phyloP scores from a whole-genome alignment of 2,797 vertebrate species.

The Steatocranus sp. region DNA sequence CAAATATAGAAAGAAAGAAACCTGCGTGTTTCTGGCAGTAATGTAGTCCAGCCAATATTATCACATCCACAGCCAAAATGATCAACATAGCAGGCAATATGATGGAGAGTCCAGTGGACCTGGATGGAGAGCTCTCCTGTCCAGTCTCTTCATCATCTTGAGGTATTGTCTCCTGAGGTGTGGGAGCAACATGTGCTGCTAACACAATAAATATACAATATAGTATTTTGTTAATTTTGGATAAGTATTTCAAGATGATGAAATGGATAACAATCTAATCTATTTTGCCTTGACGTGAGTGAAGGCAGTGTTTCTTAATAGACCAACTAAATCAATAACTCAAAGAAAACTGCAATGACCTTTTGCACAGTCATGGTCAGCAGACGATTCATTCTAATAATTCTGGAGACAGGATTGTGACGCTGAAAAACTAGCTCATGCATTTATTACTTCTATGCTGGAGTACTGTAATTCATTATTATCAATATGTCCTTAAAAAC shows the following conservation, averaged over 20 bases:
- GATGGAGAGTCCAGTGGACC: neutral
- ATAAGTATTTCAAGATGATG: neutral
- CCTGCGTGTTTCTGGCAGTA: neutral
- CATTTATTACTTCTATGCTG: fast-evolving
- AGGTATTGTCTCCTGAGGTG: neutral
- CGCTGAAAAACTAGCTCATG: neutral
- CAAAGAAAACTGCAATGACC: fast-evolving
- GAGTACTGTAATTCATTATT: neutral
- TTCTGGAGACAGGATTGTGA: neutral
- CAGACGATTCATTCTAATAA: neutral
- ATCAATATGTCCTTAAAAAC: fast-evolving
- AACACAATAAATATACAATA: neutral
- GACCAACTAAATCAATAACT: neutral
- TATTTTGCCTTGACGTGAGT: neutral
- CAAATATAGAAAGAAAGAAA: neutral
- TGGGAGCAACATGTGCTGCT: neutral
- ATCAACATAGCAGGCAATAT: neutral
- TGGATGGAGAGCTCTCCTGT: neutral
- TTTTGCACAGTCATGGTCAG: neutral
- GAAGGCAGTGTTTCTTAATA: neutral
- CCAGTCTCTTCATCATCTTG: neutral
- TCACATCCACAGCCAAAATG: neutral
- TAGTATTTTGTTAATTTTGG: neutral
- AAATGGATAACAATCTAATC: neutral
- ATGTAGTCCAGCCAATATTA: neutral